These are phyloP conservation scores for Ichneumon xanthorius DNA, from an alignment of 2,888 invertebrate species.

Conservation along the genomic window DNA sequence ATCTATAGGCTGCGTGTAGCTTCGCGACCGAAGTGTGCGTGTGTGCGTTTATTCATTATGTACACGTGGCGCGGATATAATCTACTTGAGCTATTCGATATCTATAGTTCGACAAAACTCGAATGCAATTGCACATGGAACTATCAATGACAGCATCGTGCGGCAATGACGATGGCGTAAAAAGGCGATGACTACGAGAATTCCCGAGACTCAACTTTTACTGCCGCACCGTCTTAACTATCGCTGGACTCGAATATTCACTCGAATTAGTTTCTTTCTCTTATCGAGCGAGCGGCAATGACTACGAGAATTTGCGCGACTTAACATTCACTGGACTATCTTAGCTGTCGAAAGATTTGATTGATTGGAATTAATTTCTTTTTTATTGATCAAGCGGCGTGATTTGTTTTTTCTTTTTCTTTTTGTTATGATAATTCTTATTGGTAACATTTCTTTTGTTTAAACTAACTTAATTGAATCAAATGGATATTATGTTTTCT, in stretches of 20 bases:
- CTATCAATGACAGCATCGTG: slow-evolving; percentile 26
- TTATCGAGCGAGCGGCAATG: background rate
- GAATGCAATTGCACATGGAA: slow-evolving; percentile 8
- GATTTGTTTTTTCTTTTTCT: background rate
- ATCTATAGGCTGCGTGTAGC: background rate
- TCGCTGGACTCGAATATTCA: too few species aligned
- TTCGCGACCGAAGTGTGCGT: background rate
- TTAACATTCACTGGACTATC: background rate
- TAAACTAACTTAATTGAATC: too few species aligned
- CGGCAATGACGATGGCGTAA: slow-evolving; percentile 26
- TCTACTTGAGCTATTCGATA: background rate
- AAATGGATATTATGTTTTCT: background rate
- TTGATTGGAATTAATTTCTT: background rate
- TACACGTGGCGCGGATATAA: slow-evolving; percentile 16
- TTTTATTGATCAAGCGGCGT: background rate
- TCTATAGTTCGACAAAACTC: background rate
- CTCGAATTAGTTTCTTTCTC: too few species aligned
- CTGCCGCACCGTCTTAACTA: background rate
- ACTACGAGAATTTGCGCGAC: background rate
- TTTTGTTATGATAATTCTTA: too few species aligned
- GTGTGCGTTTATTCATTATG: background rate
- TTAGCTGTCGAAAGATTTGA: background rate
- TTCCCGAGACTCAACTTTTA: background rate
- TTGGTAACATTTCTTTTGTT: too few species aligned
- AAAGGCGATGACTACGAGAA: slow-evolving; percentile 3